Base-by-base conservation (phyloP, 2,888 invertebrate species). In the Meiosimyza platycephala region DNA sequence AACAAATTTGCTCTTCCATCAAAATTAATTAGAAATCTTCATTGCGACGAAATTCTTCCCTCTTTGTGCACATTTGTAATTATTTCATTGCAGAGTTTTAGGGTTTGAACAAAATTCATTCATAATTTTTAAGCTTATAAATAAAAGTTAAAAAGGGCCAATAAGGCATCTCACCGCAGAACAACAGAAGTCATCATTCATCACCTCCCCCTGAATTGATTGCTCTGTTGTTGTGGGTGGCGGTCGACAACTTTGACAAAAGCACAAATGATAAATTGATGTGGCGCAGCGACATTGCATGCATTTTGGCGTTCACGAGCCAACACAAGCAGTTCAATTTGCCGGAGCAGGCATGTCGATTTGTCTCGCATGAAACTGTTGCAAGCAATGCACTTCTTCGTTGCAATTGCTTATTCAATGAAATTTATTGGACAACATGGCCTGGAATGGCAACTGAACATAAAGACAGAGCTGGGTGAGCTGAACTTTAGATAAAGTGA, bases 111-210 rank as follows among this genome's bases (percentile, higher is more conserved):
- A 40, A 63, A 70, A 62, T 62, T 70, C 62, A 54, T 63, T 63
- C 63, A 18, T 70, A 52, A 22, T 63, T 54, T 40, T 28, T 33
- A 55, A 15, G 63, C 62, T 54, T 40, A 62, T 40, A 50, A 57
- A 57, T 81, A 83, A 83, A 83, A 82, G 84, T 83, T 83, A 81
- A 83, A 81, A 83, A 81, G 79, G 80, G 78, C 75, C 80, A 80
- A 83, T 78, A 79, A 80, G 77, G 78, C 80, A 75, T 73, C 66
- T 18, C 51, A 52, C 12, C 52, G 18, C 69, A 69, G 47, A 47
- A 63, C 33, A 6, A 57, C 62, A 54, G 18, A 63, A 75, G 71
- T 77, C 80, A 80, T 77, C 77, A 78, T 77, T 80, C 82, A 69
- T 71, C 68, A 78, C 75, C 82, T 77, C 28, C 74, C 64, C 11